A percentile compares a stretch with the other conserved stretches of the same genome.
Evolutionary conservation across 2,113 vertebrate species (phyloP).

Genomic region (Tympanuchus pallidicinctus): DNA sequence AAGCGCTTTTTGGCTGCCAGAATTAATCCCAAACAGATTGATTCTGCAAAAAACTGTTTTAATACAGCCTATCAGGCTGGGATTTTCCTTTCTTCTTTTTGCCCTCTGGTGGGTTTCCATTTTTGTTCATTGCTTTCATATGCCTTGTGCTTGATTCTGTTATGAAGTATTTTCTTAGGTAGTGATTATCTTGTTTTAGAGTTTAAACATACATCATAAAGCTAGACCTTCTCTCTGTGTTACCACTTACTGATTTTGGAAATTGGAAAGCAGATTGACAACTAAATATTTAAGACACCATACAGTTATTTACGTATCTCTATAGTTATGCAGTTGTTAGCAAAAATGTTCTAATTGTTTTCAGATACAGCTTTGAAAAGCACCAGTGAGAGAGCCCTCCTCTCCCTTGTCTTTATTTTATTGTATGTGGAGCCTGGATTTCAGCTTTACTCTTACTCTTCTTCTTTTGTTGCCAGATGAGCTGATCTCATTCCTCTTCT

Average conservation of each 20-base stretch:
- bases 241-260: not conserved
- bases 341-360: not conserved
- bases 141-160: not conserved
- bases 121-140: slow-evolving; percentile 10
- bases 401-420: not conserved
- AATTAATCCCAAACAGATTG: slow-evolving; percentile 42
- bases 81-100: slow-evolving; percentile 11
- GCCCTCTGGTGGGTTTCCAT: not conserved
- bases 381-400: fast-evolving
- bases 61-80: slow-evolving; percentile 8
- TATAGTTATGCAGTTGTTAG: not conserved
- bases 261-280: not conserved
- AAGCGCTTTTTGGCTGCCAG: slow-evolving; percentile 28
- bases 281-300: not conserved
- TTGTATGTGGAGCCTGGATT: not conserved
- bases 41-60: not conserved
- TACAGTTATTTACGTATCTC: not conserved
- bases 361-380: not conserved
- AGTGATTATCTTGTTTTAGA: not conserved
- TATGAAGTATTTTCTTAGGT: not conserved
- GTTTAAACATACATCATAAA: not conserved
- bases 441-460: not conserved
- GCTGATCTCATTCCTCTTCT: not conserved
- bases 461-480: not conserved
- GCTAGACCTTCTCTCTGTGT: not conserved